Evolutionary conservation across 35 echinoderm and acorn worm species (phyloP).

Genomic region (Apostichopus japonicus): DNA sequence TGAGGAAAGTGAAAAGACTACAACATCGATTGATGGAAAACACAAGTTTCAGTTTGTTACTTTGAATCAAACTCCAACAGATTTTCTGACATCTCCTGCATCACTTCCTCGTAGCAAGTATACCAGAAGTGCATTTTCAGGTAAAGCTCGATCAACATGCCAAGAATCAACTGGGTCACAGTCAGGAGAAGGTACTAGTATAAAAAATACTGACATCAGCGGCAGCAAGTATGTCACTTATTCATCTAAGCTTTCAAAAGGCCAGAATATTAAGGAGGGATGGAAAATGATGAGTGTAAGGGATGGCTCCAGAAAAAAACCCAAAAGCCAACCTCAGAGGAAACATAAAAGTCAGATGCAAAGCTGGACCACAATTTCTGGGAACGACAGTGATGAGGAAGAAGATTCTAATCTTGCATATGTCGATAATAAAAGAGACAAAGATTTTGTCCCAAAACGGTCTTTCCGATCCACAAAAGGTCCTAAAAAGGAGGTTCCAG

Average conservation of each 20-base stretch:
- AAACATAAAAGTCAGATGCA: neutral
- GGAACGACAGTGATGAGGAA: neutral
- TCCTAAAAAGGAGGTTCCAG: neutral
- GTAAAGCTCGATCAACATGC: neutral
- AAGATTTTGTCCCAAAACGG: no score
- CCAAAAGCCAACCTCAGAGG: neutral
- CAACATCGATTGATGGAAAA: neutral
- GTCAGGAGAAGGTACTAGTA: neutral
- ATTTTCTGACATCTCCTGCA: neutral
- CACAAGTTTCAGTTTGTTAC: slow-evolving; percentile 27
- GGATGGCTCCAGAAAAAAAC: neutral
- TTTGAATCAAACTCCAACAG: neutral
- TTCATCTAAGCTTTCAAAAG: neutral
- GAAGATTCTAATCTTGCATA: neutral
- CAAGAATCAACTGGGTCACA: neutral
- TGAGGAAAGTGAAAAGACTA: neutral
- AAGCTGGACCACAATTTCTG: neutral
- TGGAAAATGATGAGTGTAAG: slow-evolving; percentile 25
- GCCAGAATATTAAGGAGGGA: slow-evolving; percentile 5
- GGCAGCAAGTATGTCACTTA: neutral
- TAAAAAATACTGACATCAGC: no score
- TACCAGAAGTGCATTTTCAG: neutral
- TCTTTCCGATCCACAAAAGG: neutral
- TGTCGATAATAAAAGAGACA: neutral
- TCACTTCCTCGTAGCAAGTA: neutral